phyloP scores from a whole-genome alignment of 2,113 vertebrate species.

The Bambusicola thoracicus region DNA sequence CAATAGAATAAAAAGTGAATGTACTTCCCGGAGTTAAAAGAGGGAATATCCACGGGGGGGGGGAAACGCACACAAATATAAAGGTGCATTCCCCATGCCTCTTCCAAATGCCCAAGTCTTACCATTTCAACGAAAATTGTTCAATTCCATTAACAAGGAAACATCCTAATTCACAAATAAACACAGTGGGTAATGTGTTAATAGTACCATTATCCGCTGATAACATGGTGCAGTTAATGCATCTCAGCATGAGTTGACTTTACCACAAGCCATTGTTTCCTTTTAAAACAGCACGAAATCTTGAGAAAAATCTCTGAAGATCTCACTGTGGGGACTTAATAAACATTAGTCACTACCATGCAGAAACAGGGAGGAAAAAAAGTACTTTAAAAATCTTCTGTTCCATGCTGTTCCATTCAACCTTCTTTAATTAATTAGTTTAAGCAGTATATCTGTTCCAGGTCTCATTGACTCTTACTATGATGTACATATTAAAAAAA shows the following conservation, averaged over 20 bases:
- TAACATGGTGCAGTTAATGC: slow-evolving; percentile 79
- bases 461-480: neutral
- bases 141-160: slow-evolving; percentile 75
- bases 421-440: slow-evolving; percentile 73
- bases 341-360: slow-evolving; percentile 76
- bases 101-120: slow-evolving; percentile 28
- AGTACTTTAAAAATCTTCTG: slow-evolving; percentile 68
- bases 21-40: neutral
- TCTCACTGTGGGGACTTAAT: slow-evolving; percentile 75
- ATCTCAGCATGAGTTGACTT: slow-evolving; percentile 80
- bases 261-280: slow-evolving; percentile 78
- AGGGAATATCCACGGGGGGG: neutral
- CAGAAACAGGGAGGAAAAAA: slow-evolving; percentile 50
- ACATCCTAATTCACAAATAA: slow-evolving; percentile 76
- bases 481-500: neutral
- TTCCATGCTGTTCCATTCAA: slow-evolving; percentile 72
- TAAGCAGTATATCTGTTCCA: slow-evolving; percentile 26
- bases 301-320: slow-evolving; percentile 74
- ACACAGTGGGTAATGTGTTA: slow-evolving; percentile 79
- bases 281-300: slow-evolving; percentile 75
- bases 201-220: slow-evolving; percentile 77
- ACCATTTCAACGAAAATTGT: slow-evolving; percentile 66
- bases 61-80: neutral
- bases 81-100: neutral
- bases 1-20: neutral